These are phyloP conservation scores for Pogonocherus hispidulus DNA, from an alignment of 2,888 invertebrate genomes.

Conservation along the genomic window DNA sequence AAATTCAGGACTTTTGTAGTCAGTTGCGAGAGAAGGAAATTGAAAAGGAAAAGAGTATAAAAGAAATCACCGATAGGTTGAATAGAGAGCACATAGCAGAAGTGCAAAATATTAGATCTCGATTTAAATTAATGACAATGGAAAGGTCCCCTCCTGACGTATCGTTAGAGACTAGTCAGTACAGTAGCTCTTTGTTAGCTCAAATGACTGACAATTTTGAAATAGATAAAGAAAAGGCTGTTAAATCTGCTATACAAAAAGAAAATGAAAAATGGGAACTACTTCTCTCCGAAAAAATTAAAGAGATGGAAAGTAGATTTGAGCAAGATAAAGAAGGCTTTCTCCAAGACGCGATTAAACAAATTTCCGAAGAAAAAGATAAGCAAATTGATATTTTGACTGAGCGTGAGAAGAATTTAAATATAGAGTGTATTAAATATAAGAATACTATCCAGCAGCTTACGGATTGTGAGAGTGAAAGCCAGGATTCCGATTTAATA, in stretches of 20 bases:
- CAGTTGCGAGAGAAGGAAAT: conserved; percentile 67
- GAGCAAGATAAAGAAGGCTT: conserved; percentile 51
- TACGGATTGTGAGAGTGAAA: conserved; percentile 77
- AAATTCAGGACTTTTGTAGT: conserved; percentile 46
- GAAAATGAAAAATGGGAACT: conserved; percentile 71
- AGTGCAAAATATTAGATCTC: conserved; percentile 81
- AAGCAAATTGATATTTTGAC: conserved; percentile 76
- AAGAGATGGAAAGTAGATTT: conserved; percentile 68
- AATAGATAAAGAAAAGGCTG: conserved; percentile 72
- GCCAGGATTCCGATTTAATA: conserved; percentile 72
- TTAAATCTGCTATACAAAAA: conserved; percentile 71
- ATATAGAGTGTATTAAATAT: conserved; percentile 77
- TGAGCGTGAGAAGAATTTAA: conserved; percentile 74
- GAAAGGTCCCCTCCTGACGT: conserved; percentile 86
- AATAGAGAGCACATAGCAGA: conserved; percentile 83
- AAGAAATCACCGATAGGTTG: conserved; percentile 79
- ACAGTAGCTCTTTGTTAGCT: conserved; percentile 73
- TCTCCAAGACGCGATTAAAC: conserved; percentile 73
- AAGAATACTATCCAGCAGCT: conserved; percentile 79
- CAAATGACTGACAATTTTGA: conserved; percentile 79
- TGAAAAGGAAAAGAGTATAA: conserved; percentile 72
- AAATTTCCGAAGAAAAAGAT: conserved; percentile 80
- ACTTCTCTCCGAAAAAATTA: conserved; percentile 68
- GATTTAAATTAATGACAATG: conserved; percentile 81
- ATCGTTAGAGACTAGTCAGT: conserved; percentile 79